Base-by-base conservation (phyloP, 2,888 invertebrate genomes). In the Andricus quercusramuli region DNA sequence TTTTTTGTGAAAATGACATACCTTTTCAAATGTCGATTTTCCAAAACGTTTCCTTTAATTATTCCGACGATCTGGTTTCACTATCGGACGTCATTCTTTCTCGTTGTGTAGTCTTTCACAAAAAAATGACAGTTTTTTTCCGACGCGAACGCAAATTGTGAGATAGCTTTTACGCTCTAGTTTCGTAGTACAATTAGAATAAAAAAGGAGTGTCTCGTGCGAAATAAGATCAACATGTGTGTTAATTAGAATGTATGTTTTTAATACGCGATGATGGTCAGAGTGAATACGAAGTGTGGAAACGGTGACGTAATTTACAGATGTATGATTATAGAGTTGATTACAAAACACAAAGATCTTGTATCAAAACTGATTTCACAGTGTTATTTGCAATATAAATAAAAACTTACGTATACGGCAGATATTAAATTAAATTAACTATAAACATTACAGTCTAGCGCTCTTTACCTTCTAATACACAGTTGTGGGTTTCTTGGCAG, bases 321-420 rank as follows among this genome's bases (percentile, higher is more conserved):
- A 88, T 87, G 87, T 85, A 88, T 86, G 88, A 83, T 86, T 74
- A 87, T 85, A 85, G 86, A 89, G 32, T 85, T 89, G 85, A 87
- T 88, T 89, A 89, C 84, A 89, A 88, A 87, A 85, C 81, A 82
- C 83, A 80, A 86, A 82, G 78, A 86, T 86, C 87, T 88, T 87
- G 85, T 87, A 84, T 83, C 85, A 83, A 85, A 88, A 89, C 86
- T 74, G 84, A 87, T 86, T 84, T 83, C 83, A 84, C 84, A 86
- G 83, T 84, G 86, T 89, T 85, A 86, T 84, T 86, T 88, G 85
- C 87, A 85, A 85, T 85, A 85, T 86, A 87, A 86, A 86, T 90
- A 89, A 89, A 90, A 86, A 84, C 87, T 89, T 89, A 88, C 86
- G 85, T 88, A 86, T 87, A 86, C 81, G 56, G 86, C 82, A 78